Evolutionary conservation across 2,888 invertebrate species (phyloP).

Genomic region (Orchestes rusci): DNA sequence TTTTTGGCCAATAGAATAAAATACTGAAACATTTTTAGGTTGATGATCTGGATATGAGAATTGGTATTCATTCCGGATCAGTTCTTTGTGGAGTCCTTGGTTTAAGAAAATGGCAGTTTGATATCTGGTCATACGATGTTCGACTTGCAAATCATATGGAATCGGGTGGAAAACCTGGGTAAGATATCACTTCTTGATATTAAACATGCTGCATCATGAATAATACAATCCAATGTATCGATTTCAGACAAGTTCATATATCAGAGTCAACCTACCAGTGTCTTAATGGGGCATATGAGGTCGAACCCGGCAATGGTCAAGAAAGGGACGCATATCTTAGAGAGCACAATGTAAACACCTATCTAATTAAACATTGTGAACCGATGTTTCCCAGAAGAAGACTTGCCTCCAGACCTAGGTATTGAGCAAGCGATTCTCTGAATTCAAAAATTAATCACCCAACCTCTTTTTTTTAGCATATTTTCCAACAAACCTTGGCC

Average conservation of each 20-base stretch:
- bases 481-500: slow-evolving; percentile 44
- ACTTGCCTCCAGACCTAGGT: slow-evolving; percentile 47
- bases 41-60: slow-evolving; percentile 93
- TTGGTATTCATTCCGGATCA: slow-evolving; percentile 94
- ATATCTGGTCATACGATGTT: slow-evolving; percentile 92
- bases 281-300: slow-evolving; percentile 82
- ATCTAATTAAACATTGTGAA: slow-evolving; percentile 75
- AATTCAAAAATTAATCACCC: not conserved
- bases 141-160: slow-evolving; percentile 96
- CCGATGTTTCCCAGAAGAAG: slow-evolving; percentile 55
- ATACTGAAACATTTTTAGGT: no score
- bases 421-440: slow-evolving; percentile 13
- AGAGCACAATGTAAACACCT: slow-evolving; percentile 82
- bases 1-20: no score
- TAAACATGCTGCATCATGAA: not conserved
- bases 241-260: slow-evolving; percentile 86
- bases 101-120: slow-evolving; percentile 87
- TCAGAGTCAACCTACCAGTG: slow-evolving; percentile 83
- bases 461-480: slow-evolving; percentile 33
- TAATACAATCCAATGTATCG: not conserved
- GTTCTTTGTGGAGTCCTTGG: slow-evolving; percentile 95
- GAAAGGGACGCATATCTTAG: slow-evolving; percentile 76
- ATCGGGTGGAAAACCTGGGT: slow-evolving; percentile 95
- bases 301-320: slow-evolving; percentile 86
- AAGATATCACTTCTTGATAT: slow-evolving; percentile 32